Evolutionary conservation across 2,888 invertebrate species (phyloP).

Genomic region (Lamellibrachia columna): DNA sequence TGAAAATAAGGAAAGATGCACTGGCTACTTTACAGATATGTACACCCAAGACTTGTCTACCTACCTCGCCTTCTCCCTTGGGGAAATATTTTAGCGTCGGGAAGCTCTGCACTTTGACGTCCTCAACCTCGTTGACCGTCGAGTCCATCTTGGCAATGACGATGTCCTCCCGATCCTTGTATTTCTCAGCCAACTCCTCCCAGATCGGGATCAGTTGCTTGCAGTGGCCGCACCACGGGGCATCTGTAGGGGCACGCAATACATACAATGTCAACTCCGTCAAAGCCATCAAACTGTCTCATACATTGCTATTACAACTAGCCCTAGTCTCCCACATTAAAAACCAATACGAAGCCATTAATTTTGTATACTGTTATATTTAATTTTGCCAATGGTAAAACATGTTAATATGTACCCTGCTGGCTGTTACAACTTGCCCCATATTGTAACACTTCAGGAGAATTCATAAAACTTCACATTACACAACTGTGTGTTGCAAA

Average conservation of each 20-base stretch:
- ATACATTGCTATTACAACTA: neutral
- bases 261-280: neutral
- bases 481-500: too few species aligned
- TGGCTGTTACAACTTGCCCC: too few species aligned
- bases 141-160: slow-evolving; percentile 99
- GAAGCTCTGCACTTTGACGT: slow-evolving; percentile 92
- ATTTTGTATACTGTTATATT: too few species aligned
- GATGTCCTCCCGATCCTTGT: slow-evolving; percentile 79
- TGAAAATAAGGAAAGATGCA: neutral
- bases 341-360: too few species aligned
- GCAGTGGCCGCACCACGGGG: slow-evolving; percentile 98
- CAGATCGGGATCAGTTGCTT: slow-evolving; percentile 97
- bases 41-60: slow-evolving; percentile 32
- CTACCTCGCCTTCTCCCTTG: slow-evolving; percentile 87
- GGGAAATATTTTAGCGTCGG: slow-evolving; percentile 77
- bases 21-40: neutral
- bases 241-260: slow-evolving; percentile 70
- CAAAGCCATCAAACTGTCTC: neutral
- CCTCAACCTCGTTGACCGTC: slow-evolving; percentile 96
- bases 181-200: slow-evolving; percentile 93
- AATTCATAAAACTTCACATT: too few species aligned
- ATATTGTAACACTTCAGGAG: too few species aligned
- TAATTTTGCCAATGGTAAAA: too few species aligned
- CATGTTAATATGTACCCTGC: too few species aligned
- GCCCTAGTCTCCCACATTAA: too few species aligned